These are phyloP conservation scores for Lagria hirta DNA, from an alignment of 2,888 invertebrate genomes.

Conservation along the genomic window DNA sequence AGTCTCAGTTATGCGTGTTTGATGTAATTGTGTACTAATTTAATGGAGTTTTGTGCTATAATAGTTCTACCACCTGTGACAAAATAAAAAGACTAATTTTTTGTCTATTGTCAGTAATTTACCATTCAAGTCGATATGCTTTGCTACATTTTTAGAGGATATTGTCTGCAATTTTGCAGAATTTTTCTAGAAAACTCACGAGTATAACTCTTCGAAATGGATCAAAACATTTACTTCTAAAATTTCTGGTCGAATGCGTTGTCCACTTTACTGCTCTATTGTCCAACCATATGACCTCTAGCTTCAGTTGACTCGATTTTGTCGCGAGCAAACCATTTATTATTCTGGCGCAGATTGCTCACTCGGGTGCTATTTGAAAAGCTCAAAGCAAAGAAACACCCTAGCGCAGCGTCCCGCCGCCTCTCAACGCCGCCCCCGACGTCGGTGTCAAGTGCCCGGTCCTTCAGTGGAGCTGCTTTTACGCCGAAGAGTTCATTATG, in stretches of 20 bases:
- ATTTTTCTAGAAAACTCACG: too few species aligned
- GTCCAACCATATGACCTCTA: constrained; percentile 8
- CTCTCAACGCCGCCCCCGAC: constrained; percentile 17
- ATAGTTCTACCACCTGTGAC: too few species aligned
- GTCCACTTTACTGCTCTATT: constrained; percentile 8
- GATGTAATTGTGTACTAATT: too few species aligned
- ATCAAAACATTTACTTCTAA: too few species aligned
- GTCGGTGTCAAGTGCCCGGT: constrained; percentile 32
- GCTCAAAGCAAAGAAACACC: constrained; percentile 42
- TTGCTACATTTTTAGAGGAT: too few species aligned
- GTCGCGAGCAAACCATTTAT: constrained; percentile 40
- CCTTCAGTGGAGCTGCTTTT: constrained; percentile 36
- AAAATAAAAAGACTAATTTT: too few species aligned
- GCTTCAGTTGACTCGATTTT: constrained; percentile 37
- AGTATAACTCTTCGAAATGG: too few species aligned
- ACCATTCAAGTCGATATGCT: too few species aligned
- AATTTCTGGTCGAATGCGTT: background rate
- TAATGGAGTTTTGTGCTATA: too few species aligned
- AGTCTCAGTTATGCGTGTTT: too few species aligned
- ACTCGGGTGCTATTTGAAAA: constrained; percentile 42
- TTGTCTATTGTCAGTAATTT: too few species aligned
- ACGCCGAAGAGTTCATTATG: constrained; percentile 43
- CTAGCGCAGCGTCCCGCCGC: constrained; percentile 22
- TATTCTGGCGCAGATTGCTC: constrained; percentile 43
- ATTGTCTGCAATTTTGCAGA: too few species aligned